Base-by-base conservation (phyloP, 2,113 vertebrate genomes). In the Sisor rabdophorus region DNA sequence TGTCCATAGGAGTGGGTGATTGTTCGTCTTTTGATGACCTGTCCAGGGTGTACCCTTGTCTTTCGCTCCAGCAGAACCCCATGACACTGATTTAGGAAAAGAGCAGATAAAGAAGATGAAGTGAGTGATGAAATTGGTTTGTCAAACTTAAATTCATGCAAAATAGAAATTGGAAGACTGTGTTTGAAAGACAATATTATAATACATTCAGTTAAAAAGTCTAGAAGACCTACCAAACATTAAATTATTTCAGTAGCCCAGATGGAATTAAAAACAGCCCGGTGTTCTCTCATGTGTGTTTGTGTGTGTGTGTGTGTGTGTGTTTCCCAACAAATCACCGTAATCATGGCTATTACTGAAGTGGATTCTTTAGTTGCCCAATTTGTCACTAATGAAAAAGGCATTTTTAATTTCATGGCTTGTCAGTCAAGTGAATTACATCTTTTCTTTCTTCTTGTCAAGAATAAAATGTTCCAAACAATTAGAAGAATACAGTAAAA, bases 341-440 rank as follows among this genome's bases (percentile, higher is more conserved):
- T 67, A 47, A 67, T 47, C 47, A 17, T 48, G 47, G n/a, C 40
- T 67, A 26, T 67, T 22, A 7, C 13, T 48, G 40, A 40, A n/a
- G 22, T 67, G 22, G 16, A 40, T 47, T 16, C 11, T 24, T 13
- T 47, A 67, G 36, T 24, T 36, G n/a, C 13, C n/a, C 40, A 47
- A 67, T 67, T 67, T 67, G 40, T 67, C 22, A 26, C 40, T 67
- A 67, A 67, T 67, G n/a, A 67, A 67, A 67, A 67, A 67, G 24
- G 59, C 59, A 61, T 32, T 15, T 61, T 28, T 32, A 61, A 11
- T 61, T 32, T 32, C 30, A 30, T 30, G 19, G 11, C 19, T 24
- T 47, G 36, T 5, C 36, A 15, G 2, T 22, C 36, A 65, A 40
- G 44, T 15, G 12, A 36, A 11, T 2, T 5, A n/a, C 36, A 63